Base-by-base conservation (phyloP, 2,888 invertebrate genomes). In the Drosophila melanosoma region DNA sequence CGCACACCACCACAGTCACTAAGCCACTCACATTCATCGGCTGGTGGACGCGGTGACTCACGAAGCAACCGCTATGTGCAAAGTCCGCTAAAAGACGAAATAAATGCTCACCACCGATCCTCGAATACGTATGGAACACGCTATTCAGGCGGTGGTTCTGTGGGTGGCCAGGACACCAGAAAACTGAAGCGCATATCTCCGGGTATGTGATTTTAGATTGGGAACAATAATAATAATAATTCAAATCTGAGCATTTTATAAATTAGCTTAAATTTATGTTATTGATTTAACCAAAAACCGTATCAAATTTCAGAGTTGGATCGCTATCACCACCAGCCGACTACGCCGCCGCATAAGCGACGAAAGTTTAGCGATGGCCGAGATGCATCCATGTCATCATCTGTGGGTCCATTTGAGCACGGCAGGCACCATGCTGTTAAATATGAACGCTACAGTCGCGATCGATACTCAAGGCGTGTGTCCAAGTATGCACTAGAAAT, bases 1-100 rank as follows among this genome's bases (percentile, higher is more conserved):
- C 93, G 93, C 35, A 93, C 93, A 65, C 93, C 93, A n/a, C 93
- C 93, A 57, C 89, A 77, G 29, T 84, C 92, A 2, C 74, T 91
- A 33, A 48, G 68, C 29, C 79, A 79, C 35, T 49, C 77, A 10
- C 78, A 78, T 26, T 17, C 56, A 48, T 23, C 10, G 3, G 51
- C 58, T 20, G 70, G 65, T 36, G 69, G 69, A 29, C 72, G 68
- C 20, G 70, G 74, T 56, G 91, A 90, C 52, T 69, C 78, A 1
- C 92, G 91, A 0, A 83, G 73, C 64, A 78, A 91, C 17, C 91
- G 91, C 12, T 91, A 90, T 69, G 69, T 80, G 15, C 78, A 83
- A 48, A 91, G 91, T 70, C 90, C 92, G 1, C 68, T 78, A 7
- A 82, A 84, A 38, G 89, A 90, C 11, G 87, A 89, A 45, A 51